Percentiles rank a stretch among this genome's conserved stretches.
phyloP scores from a whole-genome alignment of 2,888 invertebrate genomes.

The Atrina japonica region DNA sequence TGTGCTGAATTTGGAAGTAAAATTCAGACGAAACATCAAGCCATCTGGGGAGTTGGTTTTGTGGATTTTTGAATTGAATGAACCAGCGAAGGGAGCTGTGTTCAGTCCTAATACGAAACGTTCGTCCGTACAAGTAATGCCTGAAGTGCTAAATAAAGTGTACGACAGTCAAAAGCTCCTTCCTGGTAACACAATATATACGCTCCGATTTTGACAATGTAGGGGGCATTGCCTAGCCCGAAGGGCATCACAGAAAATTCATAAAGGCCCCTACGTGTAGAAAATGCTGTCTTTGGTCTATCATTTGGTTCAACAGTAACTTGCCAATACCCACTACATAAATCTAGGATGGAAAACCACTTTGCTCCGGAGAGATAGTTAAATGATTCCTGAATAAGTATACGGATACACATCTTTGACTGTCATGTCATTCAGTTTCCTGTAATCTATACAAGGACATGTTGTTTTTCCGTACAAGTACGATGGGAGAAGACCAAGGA shows the following conservation, averaged over 20 bases:
- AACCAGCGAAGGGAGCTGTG: slow-evolving; percentile 21
- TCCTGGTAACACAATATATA: slow-evolving; percentile 19
- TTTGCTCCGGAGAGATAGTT: slow-evolving; percentile 1
- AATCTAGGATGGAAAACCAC: slow-evolving; percentile 12
- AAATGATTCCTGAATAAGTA: slow-evolving; percentile 5
- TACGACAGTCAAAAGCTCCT: slow-evolving; percentile 1
- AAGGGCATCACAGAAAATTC: slow-evolving; percentile 15
- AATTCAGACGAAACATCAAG: slow-evolving; percentile 4
- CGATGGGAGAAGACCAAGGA: too few species aligned
- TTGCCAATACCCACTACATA: slow-evolving; percentile 10
- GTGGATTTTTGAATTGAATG: slow-evolving; percentile 7
- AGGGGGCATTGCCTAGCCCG: neutral
- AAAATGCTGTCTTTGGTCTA: slow-evolving; percentile 25
- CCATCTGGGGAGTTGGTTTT: slow-evolving; percentile 7
- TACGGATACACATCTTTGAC: slow-evolving; percentile 24
- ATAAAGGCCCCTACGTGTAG: slow-evolving; percentile 12
- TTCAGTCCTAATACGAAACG: slow-evolving; percentile 12
- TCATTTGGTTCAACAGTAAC: slow-evolving; percentile 6
- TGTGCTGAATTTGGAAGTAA: slow-evolving; percentile 12
- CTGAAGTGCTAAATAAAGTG: neutral
- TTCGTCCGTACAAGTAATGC: slow-evolving; percentile 17
- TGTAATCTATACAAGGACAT: slow-evolving; percentile 15
- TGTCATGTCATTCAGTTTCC: slow-evolving; percentile 9
- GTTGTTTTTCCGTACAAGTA: too few species aligned
- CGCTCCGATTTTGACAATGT: slow-evolving; percentile 11